Evolutionary conservation across 2,888 invertebrate genomes (phyloP).

Genomic region (Doris montereyensis): DNA sequence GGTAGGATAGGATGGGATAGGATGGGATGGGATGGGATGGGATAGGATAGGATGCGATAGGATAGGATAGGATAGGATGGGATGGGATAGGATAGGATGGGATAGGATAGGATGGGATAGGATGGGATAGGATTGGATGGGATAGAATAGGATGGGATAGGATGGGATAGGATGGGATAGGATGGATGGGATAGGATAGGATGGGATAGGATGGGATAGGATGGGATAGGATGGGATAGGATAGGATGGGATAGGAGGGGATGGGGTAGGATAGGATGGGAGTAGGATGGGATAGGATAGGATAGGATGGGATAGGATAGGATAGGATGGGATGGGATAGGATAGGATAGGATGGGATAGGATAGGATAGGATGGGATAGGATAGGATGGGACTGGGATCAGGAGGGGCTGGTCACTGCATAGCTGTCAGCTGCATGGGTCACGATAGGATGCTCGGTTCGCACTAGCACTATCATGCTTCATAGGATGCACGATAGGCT

Average conservation of each 20-base stretch:
- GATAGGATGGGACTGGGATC: neutral
- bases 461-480: too few relatives aligned
- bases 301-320: neutral
- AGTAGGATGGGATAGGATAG: constrained; percentile 13
- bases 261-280: constrained; percentile 9
- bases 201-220: constrained; percentile 14
- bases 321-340: constrained; percentile 5
- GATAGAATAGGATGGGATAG: neutral
- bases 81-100: constrained; percentile 21
- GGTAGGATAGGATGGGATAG: constrained; percentile 11
- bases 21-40: constrained; percentile 3
- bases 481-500: too few relatives aligned
- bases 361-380: neutral
- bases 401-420: too few relatives aligned
- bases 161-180: constrained; percentile 25
- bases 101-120: constrained; percentile 4
- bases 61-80: neutral
- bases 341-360: neutral
- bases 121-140: too few relatives aligned
- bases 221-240: constrained; percentile 9
- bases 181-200: too few relatives aligned
- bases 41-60: neutral
- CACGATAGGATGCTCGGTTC: constrained; percentile 8
- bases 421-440: constrained; percentile 2
- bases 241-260: constrained; percentile 3